A percentile compares a stretch with the other conserved stretches of the same genome.
phyloP scores from a whole-genome alignment of 2,888 invertebrate species.

The Polyploca ridens region DNA sequence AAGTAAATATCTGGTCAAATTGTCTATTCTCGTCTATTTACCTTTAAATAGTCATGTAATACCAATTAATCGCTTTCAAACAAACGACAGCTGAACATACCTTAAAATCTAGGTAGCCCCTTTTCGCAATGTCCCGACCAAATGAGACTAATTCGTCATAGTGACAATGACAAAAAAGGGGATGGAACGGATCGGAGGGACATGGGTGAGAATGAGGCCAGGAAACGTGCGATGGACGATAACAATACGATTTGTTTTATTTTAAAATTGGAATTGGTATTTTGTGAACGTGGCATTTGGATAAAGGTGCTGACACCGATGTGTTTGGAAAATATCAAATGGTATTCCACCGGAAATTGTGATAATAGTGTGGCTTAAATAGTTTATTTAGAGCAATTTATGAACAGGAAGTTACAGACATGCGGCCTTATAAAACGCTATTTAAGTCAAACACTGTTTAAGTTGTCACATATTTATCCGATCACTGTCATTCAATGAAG shows the following conservation, averaged over 20 bases:
- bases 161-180: conserved; percentile 67
- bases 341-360: no score
- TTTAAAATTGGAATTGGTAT: conserved; percentile 16
- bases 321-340: no score
- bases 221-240: conserved; percentile 17
- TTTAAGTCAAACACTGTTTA: no score
- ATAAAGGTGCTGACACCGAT: no score
- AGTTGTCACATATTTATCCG: no score
- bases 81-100: conserved; percentile 28
- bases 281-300: not conserved
- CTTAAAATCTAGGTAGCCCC: conserved; percentile 43
- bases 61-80: conserved; percentile 21
- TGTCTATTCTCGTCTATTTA: no score
- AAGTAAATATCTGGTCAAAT: no score
- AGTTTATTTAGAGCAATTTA: no score
- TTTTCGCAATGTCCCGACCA: conserved; percentile 32
- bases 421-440: no score
- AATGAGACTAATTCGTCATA: conserved; percentile 64
- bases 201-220: conserved; percentile 24
- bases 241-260: conserved; percentile 22
- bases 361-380: no score
- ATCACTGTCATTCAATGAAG: no score
- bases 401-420: no score
- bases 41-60: not conserved
- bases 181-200: conserved; percentile 31